Conservation (phyloP, 2,888 invertebrate species). For the Pachliopta kotzebuea region DNA sequence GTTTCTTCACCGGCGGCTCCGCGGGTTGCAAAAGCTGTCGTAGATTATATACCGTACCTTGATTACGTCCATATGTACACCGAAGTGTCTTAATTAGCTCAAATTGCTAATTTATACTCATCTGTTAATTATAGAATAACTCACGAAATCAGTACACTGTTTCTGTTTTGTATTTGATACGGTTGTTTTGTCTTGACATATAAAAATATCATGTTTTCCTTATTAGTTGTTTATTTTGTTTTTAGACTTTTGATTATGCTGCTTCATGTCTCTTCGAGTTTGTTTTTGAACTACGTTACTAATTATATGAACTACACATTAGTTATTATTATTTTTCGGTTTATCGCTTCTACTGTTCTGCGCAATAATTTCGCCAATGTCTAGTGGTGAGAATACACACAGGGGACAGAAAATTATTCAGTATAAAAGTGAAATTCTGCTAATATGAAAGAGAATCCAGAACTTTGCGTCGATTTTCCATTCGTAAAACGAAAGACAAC, state of each 20-base stretch:
- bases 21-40: conserved; percentile 71
- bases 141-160: neutral
- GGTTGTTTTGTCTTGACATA: neutral
- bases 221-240: neutral
- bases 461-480: too few relatives aligned
- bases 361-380: too few relatives aligned
- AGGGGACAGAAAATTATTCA: too few relatives aligned
- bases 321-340: too few relatives aligned
- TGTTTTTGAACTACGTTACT: neutral
- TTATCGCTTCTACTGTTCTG: too few relatives aligned
- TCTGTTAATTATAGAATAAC: conserved; percentile 13
- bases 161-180: neutral
- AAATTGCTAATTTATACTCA: conserved; percentile 5
- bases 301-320: neutral
- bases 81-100: conserved; percentile 54
- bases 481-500: too few relatives aligned
- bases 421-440: too few relatives aligned
- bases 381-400: too few relatives aligned
- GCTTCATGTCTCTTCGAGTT: neutral
- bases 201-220: neutral
- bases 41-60: conserved; percentile 56
- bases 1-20: conserved; percentile 60
- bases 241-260: neutral
- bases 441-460: too few relatives aligned
- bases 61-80: conserved; percentile 66